Conservation (phyloP, 2,113 vertebrate species). For the Cyphomyrus plagiostoma region DNA sequence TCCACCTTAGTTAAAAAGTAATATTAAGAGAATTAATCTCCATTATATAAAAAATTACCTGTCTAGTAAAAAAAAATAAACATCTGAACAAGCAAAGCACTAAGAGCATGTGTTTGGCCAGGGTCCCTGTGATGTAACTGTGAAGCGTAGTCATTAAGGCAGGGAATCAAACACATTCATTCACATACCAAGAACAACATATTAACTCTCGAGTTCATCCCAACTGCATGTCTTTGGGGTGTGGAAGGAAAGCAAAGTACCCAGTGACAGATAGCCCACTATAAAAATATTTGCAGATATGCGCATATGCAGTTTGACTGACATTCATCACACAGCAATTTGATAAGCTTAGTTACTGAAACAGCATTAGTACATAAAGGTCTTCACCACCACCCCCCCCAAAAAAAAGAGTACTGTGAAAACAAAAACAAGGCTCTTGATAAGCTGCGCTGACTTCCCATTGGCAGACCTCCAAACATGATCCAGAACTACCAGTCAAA, state of each 20-base stretch:
- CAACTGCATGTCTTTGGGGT: not conserved
- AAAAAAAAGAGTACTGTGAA: not conserved
- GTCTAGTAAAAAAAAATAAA: not conserved
- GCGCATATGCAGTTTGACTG: not conserved
- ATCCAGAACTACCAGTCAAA: slow-evolving; percentile 2
- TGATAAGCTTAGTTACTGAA: not conserved
- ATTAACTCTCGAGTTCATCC: not conserved
- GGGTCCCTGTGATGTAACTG: not conserved
- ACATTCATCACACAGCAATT: not conserved
- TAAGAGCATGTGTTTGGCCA: not conserved
- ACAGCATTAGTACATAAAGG: not conserved
- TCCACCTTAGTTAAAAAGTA: not conserved
- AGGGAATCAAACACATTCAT: not conserved
- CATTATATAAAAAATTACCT: not conserved
- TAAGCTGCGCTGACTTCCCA: not conserved
- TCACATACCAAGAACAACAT: not conserved
- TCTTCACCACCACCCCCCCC: not conserved
- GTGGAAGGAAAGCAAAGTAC: not conserved
- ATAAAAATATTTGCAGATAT: not conserved
- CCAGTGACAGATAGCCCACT: not conserved
- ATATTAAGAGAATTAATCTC: not conserved
- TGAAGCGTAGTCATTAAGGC: not conserved
- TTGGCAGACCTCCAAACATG: not conserved
- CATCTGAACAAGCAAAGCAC: not conserved
- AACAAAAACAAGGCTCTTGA: not conserved